Conservation (phyloP, 2,797 vertebrate genomes). For the Tinamus major region DNA sequence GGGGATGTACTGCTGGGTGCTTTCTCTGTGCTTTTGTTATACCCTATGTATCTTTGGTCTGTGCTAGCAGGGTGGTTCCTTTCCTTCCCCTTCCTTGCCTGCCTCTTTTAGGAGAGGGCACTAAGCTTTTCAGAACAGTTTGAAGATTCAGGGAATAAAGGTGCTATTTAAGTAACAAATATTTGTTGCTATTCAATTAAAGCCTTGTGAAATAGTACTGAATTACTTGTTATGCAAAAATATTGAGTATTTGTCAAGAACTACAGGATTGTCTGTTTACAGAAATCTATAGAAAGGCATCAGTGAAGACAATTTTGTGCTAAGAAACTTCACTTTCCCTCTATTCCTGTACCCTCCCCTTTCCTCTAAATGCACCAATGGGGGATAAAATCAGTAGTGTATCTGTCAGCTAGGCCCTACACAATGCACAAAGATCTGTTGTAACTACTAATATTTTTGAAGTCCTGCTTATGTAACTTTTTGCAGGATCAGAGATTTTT, state of each 20-base stretch:
- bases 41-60: not conserved
- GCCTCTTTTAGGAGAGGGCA: not conserved
- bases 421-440: not conserved
- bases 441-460: not conserved
- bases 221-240: not conserved
- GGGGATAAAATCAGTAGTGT: not conserved
- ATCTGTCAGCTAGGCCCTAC: not conserved
- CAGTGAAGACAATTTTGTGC: not conserved
- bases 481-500: not conserved
- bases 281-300: not conserved
- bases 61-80: not conserved
- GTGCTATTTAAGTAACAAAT: not conserved
- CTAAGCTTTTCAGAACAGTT: not conserved
- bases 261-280: not conserved
- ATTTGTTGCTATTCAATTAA: not conserved
- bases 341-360: fast-evolving
- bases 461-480: not conserved
- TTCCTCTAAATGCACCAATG: not conserved
- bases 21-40: not conserved
- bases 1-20: not conserved
- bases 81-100: not conserved
- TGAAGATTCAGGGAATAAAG: not conserved
- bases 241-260: not conserved
- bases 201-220: not conserved
- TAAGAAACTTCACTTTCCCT: not conserved